Evolutionary conservation across 2,797 vertebrate genomes (phyloP).

Genomic region (Nannoperca australis): DNA sequence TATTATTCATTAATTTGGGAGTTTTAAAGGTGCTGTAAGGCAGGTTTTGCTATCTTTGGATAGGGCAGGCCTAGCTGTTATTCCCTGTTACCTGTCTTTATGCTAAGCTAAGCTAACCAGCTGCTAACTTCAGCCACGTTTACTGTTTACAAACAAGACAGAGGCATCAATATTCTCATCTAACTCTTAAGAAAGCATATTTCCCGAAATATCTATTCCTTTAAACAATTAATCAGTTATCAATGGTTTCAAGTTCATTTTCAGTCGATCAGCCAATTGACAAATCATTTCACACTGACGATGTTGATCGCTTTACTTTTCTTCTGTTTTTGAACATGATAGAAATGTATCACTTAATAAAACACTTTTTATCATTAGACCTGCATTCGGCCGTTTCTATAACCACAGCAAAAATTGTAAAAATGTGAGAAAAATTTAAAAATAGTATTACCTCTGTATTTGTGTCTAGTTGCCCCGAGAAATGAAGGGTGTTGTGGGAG

Average conservation of each 20-base stretch:
- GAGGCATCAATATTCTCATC: not conserved
- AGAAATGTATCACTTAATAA: constrained; percentile 46
- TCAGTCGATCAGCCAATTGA: not conserved
- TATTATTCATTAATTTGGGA: not conserved
- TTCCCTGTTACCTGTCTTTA: not conserved
- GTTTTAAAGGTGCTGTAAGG: not conserved
- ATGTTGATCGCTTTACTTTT: not conserved
- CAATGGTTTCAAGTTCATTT: not conserved
- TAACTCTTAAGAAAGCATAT: not conserved
- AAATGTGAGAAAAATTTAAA: not conserved
- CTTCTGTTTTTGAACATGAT: constrained; percentile 20
- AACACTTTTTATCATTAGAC: constrained; percentile 24
- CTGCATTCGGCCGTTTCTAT: not conserved
- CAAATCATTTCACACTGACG: not conserved
- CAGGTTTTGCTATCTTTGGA: not conserved
- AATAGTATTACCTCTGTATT: not conserved
- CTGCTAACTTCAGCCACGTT: not conserved
- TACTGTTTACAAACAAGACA: not conserved
- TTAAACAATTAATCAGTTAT: not conserved
- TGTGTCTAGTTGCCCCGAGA: not conserved
- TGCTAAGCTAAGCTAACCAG: not conserved
- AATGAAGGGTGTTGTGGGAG: not conserved
- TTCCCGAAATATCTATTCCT: not conserved
- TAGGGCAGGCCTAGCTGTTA: not conserved
- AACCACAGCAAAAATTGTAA: not conserved